Evolutionary conservation across 92 coral and sea anemone species (phyloP), one percentile per base, ranked within the genome.

Genomic region (Nematostella vectensis): DNA sequence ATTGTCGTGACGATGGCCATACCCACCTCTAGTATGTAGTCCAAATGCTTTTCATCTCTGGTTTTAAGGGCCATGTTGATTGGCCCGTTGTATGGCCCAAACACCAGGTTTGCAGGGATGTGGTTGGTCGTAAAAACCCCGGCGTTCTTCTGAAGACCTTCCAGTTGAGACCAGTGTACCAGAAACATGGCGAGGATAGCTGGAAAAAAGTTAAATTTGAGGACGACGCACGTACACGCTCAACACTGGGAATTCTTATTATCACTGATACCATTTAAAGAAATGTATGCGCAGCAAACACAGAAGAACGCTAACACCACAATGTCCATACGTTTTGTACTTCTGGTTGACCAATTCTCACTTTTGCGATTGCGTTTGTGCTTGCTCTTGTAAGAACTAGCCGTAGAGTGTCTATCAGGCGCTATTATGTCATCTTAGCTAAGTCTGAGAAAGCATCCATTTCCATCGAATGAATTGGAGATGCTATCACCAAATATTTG

Each of bases 31-130:
- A 85, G 65, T 15, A 72, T 60, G 55, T 80, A 85, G 24, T 78
- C 82, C 28, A 85, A 28, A 28, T 76, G 82, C 31, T 82, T 80
- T 31, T 80, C 68, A 38, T 85, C 95, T 11, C 62, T 63, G 17
- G 95, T 77, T 63, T 85, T 85, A 29, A 78, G 36, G 24, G 68
- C 69, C 31, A 85, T 79, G 39, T 85, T 76, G 4, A 82, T 62
- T n/a, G 83, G 64, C 12, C 80, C 95, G 47, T 71, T 68, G 33
- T 67, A 80, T 23, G 95, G 95, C 50, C 95, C 95, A 76, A 85
- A 80, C 48, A 65, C 75, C 75, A 77, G 57, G 42, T 65, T 72
- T 20, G 75, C 47, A 8, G 95, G 95, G 63, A 85, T 80, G 55
- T 78, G 48, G 16, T 81, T 70, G 58, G 76, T 72, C 11, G 84